Evolutionary conservation across 2,888 invertebrate genomes (phyloP), one percentile per base, ranked within the genome.

Genomic region (Ernsta delagoae): DNA sequence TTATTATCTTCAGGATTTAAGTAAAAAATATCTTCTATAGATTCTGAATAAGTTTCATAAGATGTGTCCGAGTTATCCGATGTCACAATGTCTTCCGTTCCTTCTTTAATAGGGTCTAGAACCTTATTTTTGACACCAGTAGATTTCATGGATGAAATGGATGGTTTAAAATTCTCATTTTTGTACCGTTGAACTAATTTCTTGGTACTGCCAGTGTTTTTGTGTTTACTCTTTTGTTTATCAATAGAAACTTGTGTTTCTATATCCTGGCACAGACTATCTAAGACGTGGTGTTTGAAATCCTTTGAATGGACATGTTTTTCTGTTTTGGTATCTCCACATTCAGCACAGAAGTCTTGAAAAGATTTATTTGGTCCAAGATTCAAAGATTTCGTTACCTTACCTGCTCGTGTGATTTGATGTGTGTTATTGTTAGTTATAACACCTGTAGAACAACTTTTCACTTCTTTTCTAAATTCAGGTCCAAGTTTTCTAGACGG

Each of bases 31-130:
- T 83, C 84, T 3, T 83, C 81, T 1, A 65, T 65, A 39, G 85
- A 84, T 0, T 86, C 80, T 0, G 80, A 72, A 12, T 75, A 76
- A 50, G 84, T 75, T 63, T 75, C 75, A 12, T 81, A 82, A 39
- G 83, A 69, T 12, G 74, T 71, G 5, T 70, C 65, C 0, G 65
- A 24, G 4, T 70, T 60, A n/a, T 62, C 54, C 1, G 24, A 36
- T 45, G 54, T 65, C 7, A 12, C 36, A 1, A 75, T 72, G 0
- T 69, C 69, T 76, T 91, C 89, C 0, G 85, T 74, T 0, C 80
- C 73, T 74, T 92, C 92, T 63, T 77, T 83, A 7, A 92, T 92
- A 0, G 92, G 84, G 34, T 86, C 84, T 3, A 92, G 72, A 11
- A 73, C 66, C 66, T 82, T 86, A 69, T 77, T 86, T 3, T 75